These are phyloP conservation scores for Umimayanthus chanpuru DNA, from an alignment of 92 coral and sea anemone species.

Conservation along the genomic window DNA sequence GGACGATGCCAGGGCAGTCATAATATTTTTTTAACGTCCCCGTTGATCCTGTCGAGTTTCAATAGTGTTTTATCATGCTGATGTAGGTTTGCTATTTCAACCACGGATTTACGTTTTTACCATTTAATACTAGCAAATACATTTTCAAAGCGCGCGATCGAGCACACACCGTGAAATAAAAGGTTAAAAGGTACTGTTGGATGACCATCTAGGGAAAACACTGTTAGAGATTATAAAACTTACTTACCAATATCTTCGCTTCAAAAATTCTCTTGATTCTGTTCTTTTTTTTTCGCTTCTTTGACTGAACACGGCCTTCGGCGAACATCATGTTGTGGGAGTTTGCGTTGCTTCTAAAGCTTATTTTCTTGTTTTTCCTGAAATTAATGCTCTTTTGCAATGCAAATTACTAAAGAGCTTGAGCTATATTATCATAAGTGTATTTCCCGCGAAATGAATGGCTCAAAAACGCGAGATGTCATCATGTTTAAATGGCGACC, in stretches of 20 bases:
- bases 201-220: too few relatives aligned
- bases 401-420: constrained; percentile 13
- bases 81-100: not conserved
- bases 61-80: not conserved
- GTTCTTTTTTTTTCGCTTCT: not conserved
- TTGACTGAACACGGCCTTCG: not conserved
- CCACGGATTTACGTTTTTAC: not conserved
- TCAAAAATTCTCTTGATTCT: not conserved
- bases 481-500: constrained; percentile 31
- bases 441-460: constrained; percentile 19
- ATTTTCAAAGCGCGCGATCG: constrained; percentile 7
- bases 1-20: not conserved
- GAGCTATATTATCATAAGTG: constrained; percentile 9
- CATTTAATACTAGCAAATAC: not conserved
- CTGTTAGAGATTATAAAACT: not conserved
- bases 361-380: constrained; percentile 3
- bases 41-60: not conserved
- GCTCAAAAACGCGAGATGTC: constrained; percentile 21
- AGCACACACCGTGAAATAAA: not conserved
- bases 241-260: not conserved
- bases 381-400: constrained; percentile 34
- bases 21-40: not conserved
- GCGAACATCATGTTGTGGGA: constrained; percentile 1
- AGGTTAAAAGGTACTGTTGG: not conserved
- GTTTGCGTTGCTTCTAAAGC: not conserved